Percentiles rank a stretch among this genome's conserved stretches.
phyloP scores from a whole-genome alignment of 2,888 invertebrate species.

The Ennomos fuscantarius region DNA sequence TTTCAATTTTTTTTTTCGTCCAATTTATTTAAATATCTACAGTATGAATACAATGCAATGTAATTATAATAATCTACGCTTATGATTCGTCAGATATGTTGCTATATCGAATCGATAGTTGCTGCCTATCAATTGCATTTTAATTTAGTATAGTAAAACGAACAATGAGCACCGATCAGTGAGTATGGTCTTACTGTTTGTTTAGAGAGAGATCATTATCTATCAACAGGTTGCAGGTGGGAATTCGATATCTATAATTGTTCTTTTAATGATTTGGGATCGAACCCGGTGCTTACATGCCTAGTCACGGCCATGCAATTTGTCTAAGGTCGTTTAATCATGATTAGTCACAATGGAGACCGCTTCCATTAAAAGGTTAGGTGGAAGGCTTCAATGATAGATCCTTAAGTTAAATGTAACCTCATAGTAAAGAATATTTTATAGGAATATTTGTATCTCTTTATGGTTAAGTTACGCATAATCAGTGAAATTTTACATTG shows the following conservation, averaged over 20 bases:
- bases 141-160: conserved; percentile 48
- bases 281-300: conserved; percentile 74
- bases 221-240: conserved; percentile 81
- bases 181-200: conserved; percentile 71
- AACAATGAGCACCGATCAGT: conserved; percentile 56
- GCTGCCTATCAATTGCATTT: conserved; percentile 52
- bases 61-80: conserved; percentile 14
- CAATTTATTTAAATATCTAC: background rate
- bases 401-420: conserved; percentile 51
- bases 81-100: conserved; percentile 17
- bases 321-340: conserved; percentile 85
- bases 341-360: conserved; percentile 84
- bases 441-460: too few species aligned
- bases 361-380: conserved; percentile 77
- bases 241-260: conserved; percentile 84
- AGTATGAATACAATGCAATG: background rate
- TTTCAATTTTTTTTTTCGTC: conserved; percentile 8
- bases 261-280: conserved; percentile 84
- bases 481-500: too few species aligned
- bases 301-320: conserved; percentile 85
- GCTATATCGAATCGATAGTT: conserved; percentile 30
- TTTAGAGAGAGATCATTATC: conserved; percentile 81
- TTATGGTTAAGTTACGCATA: too few species aligned
- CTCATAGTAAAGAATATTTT: too few species aligned
- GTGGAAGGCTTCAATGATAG: conserved; percentile 71